phyloP scores from a whole-genome alignment of 2,888 invertebrate genomes.

The Dromius quadrimaculatus region DNA sequence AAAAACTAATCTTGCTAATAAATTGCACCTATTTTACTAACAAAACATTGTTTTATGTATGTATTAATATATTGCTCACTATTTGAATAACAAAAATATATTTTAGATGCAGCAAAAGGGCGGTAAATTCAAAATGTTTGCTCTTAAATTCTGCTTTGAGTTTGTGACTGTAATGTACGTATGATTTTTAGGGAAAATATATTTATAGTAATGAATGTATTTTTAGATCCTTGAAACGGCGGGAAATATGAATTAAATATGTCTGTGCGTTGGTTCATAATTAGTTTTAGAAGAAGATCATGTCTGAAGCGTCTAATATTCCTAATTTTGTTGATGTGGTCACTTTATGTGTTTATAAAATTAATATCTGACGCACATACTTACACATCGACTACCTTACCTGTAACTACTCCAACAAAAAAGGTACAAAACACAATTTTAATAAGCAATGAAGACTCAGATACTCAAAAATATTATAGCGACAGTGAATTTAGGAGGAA shows the following conservation, averaged over 20 bases:
- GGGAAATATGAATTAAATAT: conserved; percentile 26
- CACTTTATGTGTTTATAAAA: conserved; percentile 30
- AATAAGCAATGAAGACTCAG: conserved; percentile 13
- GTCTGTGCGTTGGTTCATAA: conserved; percentile 53
- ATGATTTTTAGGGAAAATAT: too few relatives aligned
- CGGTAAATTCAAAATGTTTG: conserved; percentile 9
- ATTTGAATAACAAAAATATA: conserved; percentile 19
- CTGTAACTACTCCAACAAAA: conserved; percentile 15
- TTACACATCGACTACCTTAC: conserved; percentile 22
- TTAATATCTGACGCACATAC: conserved; percentile 1
- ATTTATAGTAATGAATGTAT: not conserved
- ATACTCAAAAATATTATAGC: conserved; percentile 43
- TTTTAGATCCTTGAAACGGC: conserved; percentile 35
- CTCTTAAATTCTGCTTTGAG: too few relatives aligned
- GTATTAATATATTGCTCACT: not conserved
- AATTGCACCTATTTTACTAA: conserved; percentile 14
- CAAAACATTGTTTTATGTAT: conserved; percentile 5
- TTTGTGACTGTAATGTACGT: too few relatives aligned
- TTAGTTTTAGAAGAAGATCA: conserved; percentile 50
- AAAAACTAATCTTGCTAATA: conserved; percentile 12
- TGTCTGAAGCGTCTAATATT: conserved; percentile 17
- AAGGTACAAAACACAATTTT: not conserved
- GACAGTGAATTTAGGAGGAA: conserved; percentile 56
- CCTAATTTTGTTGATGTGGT: conserved; percentile 21
- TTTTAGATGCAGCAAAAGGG: conserved; percentile 27